Percentiles rank a stretch among this genome's conserved stretches.
phyloP scores from a whole-genome alignment of 2,888 invertebrate species.

The Hirtodrosophila duncani region DNA sequence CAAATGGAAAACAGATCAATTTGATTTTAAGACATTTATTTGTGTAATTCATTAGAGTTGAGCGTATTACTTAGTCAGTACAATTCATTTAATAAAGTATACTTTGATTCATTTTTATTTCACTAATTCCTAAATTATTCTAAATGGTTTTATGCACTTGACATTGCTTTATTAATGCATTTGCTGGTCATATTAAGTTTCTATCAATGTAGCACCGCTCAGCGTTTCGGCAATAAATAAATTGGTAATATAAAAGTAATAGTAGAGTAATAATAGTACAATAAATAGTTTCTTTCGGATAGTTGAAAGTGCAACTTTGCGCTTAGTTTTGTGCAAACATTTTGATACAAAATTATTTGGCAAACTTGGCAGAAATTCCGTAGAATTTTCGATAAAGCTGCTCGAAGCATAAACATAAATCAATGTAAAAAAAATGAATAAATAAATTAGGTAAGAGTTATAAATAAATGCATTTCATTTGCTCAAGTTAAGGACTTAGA shows the following conservation, averaged over 20 bases:
- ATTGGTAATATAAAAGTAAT: slow-evolving; percentile 5
- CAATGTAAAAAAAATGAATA: slow-evolving; percentile 45
- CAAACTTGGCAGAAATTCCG: slow-evolving; percentile 46
- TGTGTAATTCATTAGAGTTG: slow-evolving; percentile 55
- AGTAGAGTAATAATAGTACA: too few species aligned
- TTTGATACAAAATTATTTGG: slow-evolving; percentile 77
- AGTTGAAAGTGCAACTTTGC: slow-evolving; percentile 28
- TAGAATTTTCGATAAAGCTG: slow-evolving; percentile 24
- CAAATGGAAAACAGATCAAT: not conserved
- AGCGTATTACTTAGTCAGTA: slow-evolving; percentile 76
- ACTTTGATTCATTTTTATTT: slow-evolving; percentile 34
- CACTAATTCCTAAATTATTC: slow-evolving; percentile 19
- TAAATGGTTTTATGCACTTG: slow-evolving; percentile 33
- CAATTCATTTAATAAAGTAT: slow-evolving; percentile 66
- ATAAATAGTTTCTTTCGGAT: slow-evolving; percentile 28
- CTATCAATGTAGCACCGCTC: slow-evolving; percentile 59
- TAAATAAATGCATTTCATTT: slow-evolving; percentile 62
- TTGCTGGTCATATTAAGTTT: slow-evolving; percentile 31
- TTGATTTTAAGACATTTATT: slow-evolving; percentile 38
- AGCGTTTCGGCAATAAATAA: slow-evolving; percentile 52
- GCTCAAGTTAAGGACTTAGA: slow-evolving; percentile 55
- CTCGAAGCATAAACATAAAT: slow-evolving; percentile 39
- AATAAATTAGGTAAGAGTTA: slow-evolving; percentile 45
- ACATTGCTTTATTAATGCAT: slow-evolving; percentile 28
- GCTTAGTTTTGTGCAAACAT: slow-evolving; percentile 64